Evolutionary conservation across 2,888 invertebrate species (phyloP).

Genomic region (Ischnura elegans): DNA sequence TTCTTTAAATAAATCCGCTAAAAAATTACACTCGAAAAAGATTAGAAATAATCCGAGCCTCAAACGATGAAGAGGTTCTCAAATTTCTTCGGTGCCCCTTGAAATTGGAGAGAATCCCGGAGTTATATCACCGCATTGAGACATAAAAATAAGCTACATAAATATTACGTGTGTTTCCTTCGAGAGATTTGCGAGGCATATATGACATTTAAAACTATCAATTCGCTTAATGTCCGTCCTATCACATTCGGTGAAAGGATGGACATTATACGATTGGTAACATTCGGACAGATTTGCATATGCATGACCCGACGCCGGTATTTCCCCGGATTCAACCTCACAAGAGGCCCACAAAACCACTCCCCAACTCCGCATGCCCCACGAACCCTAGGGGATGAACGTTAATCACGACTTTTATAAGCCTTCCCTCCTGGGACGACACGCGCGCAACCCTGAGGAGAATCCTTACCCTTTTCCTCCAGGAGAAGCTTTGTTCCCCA

Average conservation of each 20-base stretch:
- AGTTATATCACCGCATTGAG: background rate
- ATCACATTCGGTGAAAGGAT: background rate
- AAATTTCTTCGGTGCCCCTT: too few species aligned
- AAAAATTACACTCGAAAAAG: too few species aligned
- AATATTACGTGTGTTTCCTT: too few species aligned
- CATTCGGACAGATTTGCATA: background rate
- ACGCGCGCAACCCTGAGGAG: background rate
- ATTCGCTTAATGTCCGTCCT: too few species aligned
- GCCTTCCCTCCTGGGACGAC: background rate
- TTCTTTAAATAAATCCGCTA: too few species aligned
- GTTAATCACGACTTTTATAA: slow-evolving; percentile 9
- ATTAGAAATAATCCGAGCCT: too few species aligned
- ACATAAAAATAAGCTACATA: background rate
- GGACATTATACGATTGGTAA: background rate
- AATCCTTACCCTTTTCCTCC: slow-evolving; percentile 12
- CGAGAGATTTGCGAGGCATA: too few species aligned
- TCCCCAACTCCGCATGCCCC: background rate
- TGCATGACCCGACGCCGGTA: background rate
- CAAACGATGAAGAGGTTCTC: too few species aligned
- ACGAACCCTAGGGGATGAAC: background rate
- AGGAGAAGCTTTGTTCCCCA: background rate
- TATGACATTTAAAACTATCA: too few species aligned
- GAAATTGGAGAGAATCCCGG: too few species aligned
- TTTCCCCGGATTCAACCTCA: background rate
- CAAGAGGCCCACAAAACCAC: background rate